These are phyloP conservation scores for Carcina quercana DNA, from an alignment of 2,888 invertebrate species.

Conservation along the genomic window DNA sequence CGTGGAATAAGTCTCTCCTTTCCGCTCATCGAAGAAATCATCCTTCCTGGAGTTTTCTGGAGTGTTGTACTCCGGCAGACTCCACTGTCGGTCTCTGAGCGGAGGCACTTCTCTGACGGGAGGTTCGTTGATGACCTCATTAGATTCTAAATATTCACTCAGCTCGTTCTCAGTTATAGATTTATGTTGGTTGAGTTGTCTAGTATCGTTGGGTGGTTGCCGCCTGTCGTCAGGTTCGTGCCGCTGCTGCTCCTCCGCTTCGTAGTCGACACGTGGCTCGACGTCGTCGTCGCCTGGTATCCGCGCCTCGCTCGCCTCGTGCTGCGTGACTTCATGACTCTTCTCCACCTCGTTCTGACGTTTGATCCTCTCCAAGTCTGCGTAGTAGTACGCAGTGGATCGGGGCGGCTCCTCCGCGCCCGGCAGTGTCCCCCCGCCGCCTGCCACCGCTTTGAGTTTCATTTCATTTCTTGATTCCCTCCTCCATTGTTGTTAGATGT, in stretches of 20 bases:
- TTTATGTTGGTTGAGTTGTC: constrained; percentile 36
- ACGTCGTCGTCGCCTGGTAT: constrained; percentile 2
- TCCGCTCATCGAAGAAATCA: constrained; percentile 8
- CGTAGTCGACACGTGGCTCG: constrained; percentile 1
- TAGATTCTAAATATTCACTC: constrained; percentile 54
- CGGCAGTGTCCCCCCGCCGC: too few relatives aligned
- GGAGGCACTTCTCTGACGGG: constrained; percentile 50
- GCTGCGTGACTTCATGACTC: constrained; percentile 10
- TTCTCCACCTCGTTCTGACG: constrained; percentile 33
- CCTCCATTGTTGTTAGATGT: too few relatives aligned
- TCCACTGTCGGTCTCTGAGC: constrained; percentile 44
- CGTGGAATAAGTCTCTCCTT: constrained; percentile 61
- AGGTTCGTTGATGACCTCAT: constrained; percentile 50
- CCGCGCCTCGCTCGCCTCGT: constrained; percentile 9
- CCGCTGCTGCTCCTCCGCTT: too few relatives aligned
- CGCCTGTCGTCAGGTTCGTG: background rate
- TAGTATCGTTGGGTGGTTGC: background rate
- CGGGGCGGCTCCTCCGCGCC: constrained; percentile 72
- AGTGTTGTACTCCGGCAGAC: constrained; percentile 37
- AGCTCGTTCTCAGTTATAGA: constrained; percentile 65
- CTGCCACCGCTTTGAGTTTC: constrained; percentile 13
- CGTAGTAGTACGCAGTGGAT: constrained; percentile 75
- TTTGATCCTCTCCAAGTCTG: constrained; percentile 72
- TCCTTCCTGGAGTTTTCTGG: constrained; percentile 37
- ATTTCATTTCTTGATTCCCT: constrained; percentile 28